These are phyloP conservation scores for Himalopsyche kuldschensis DNA, from an alignment of 2,888 invertebrate species.

Conservation along the genomic window DNA sequence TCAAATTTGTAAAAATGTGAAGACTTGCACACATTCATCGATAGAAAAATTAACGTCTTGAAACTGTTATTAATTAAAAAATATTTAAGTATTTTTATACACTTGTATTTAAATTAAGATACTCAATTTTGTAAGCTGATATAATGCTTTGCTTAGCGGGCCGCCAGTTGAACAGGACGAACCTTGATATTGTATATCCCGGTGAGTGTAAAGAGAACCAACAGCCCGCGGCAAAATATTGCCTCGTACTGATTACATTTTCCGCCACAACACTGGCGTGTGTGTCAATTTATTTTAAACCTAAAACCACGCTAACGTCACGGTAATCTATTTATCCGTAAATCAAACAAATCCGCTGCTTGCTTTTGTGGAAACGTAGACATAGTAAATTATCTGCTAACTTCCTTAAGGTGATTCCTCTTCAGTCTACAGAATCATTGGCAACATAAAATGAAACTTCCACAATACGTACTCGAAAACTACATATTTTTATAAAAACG, in stretches of 20 bases:
- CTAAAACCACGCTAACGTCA: background rate
- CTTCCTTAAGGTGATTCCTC: background rate
- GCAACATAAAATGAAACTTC: too few species aligned
- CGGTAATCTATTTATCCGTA: background rate
- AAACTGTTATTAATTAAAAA: too few species aligned
- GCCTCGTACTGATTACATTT: background rate
- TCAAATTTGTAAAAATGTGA: too few species aligned
- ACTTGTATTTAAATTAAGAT: background rate
- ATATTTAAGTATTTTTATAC: too few species aligned
- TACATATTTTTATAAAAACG: too few species aligned
- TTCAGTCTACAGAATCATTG: too few species aligned
- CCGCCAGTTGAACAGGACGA: background rate
- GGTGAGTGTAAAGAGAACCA: background rate
- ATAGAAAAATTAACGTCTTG: too few species aligned
- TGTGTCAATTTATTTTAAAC: background rate
- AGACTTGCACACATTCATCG: too few species aligned
- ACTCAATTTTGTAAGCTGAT: background rate
- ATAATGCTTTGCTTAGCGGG: background rate
- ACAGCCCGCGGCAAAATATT: background rate
- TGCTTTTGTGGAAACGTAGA: background rate
- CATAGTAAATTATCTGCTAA: background rate
- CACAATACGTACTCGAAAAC: too few species aligned
- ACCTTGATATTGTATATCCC: background rate
- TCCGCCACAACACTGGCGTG: background rate
- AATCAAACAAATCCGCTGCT: background rate